These are phyloP conservation scores for Pogonomyrmex californicus DNA, from an alignment of 1,140 invertebrate species.

Conservation along the genomic window DNA sequence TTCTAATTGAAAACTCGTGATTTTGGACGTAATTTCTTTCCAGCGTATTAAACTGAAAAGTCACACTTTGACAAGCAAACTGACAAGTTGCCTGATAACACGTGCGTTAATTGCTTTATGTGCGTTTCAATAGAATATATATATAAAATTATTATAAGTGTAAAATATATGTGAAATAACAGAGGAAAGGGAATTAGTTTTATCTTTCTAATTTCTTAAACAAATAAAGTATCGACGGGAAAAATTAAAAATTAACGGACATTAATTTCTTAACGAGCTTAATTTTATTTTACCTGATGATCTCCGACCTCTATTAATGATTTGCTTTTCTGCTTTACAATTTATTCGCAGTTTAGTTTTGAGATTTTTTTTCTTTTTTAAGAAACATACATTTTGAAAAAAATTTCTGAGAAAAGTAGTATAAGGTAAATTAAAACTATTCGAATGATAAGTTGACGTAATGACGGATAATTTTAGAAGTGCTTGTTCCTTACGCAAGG, in stretches of 20 bases:
- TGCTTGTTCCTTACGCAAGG: neutral
- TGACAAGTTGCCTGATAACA: neutral
- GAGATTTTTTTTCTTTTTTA: neutral
- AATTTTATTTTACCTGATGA: neutral
- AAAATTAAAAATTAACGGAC: neutral
- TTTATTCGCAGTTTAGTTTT: neutral
- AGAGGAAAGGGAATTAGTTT: neutral
- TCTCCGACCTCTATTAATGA: too few species aligned
- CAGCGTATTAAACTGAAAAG: neutral
- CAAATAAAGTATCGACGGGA: neutral
- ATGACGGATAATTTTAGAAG: neutral
- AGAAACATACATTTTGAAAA: too few species aligned
- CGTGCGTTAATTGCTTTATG: neutral
- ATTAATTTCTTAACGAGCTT: neutral
- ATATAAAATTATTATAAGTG: too few species aligned
- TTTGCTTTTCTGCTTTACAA: neutral
- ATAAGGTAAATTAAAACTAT: too few species aligned
- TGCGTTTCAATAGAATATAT: neutral
- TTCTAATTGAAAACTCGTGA: slow-evolving; percentile 64
- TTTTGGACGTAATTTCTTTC: slow-evolving; percentile 26
- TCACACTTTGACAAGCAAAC: neutral
- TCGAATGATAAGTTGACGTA: neutral
- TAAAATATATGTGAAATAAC: too few species aligned
- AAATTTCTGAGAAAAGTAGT: too few species aligned
- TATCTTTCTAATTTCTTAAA: neutral